phyloP scores from a whole-genome alignment of 2,113 vertebrate genomes.

The Prietella phreatophila region DNA sequence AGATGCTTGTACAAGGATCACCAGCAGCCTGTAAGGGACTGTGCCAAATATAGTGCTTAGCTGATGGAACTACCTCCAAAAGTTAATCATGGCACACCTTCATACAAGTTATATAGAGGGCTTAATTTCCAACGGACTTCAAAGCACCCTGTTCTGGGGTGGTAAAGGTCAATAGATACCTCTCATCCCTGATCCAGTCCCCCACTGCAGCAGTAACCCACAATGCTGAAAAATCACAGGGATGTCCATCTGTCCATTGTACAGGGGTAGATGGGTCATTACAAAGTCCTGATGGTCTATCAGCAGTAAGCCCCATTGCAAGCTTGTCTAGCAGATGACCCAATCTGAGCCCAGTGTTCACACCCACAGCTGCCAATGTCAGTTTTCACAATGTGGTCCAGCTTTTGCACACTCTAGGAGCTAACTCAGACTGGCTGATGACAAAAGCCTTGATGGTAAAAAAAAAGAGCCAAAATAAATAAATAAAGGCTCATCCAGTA shows the following conservation, averaged over 20 bases:
- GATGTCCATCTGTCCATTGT: slow-evolving; percentile 14
- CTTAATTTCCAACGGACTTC: slow-evolving; percentile 2
- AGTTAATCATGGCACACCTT: background rate
- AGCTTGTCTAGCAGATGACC: background rate
- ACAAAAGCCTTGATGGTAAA: background rate
- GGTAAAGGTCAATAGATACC: slow-evolving; percentile 5
- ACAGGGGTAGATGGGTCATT: background rate
- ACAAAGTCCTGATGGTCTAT: background rate
- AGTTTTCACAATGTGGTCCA: background rate
- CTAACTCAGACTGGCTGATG: background rate
- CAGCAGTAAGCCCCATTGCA: background rate
- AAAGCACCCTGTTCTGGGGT: background rate
- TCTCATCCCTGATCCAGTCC: background rate
- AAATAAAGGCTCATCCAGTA: background rate
- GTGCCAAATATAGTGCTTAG: background rate
- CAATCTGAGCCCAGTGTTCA: background rate
- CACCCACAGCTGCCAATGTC: background rate
- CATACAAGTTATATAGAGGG: background rate
- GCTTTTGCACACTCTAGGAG: background rate
- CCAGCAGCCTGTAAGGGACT: background rate
- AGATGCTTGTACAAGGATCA: background rate
- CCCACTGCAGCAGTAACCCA: background rate
- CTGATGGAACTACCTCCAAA: background rate
- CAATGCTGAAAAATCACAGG: background rate
- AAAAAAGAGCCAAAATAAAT: no score